Evolutionary conservation across 2,113 vertebrate species (phyloP).

Genomic region (Butastur rufipennis): DNA sequence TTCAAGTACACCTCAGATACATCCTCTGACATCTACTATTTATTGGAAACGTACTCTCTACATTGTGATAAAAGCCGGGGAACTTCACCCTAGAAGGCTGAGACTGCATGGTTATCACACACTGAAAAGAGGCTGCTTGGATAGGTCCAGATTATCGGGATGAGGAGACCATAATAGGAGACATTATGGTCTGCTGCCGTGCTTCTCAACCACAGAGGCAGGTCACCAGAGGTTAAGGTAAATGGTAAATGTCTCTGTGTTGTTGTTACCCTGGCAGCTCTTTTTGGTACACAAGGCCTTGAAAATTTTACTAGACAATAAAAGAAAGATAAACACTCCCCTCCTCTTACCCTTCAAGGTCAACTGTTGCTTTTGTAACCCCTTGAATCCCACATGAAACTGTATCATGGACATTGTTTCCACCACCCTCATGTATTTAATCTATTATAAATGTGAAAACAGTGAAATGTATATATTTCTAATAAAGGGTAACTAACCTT

Average conservation of each 20-base stretch:
- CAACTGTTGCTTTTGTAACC: not conserved
- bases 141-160: fast-evolving
- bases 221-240: conserved; percentile 29
- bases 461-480: not conserved
- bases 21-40: not conserved
- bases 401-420: not conserved
- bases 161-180: not conserved
- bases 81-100: not conserved
- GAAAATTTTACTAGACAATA: not conserved
- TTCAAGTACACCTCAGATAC: not conserved
- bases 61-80: not conserved
- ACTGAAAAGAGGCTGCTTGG: not conserved
- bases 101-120: not conserved
- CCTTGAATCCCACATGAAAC: not conserved
- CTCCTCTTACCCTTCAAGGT: not conserved
- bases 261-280: conserved; percentile 10
- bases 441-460: not conserved
- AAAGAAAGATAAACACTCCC: not conserved
- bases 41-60: not conserved
- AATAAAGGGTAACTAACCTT: not conserved
- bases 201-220: not conserved
- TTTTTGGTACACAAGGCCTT: not conserved
- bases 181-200: not conserved
- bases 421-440: not conserved
- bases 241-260: not conserved